A percentile compares a stretch with the other conserved stretches of the same genome.
Evolutionary conservation across 2,797 vertebrate genomes (phyloP).

Genomic region (Schizopygopsis malacanthus): DNA sequence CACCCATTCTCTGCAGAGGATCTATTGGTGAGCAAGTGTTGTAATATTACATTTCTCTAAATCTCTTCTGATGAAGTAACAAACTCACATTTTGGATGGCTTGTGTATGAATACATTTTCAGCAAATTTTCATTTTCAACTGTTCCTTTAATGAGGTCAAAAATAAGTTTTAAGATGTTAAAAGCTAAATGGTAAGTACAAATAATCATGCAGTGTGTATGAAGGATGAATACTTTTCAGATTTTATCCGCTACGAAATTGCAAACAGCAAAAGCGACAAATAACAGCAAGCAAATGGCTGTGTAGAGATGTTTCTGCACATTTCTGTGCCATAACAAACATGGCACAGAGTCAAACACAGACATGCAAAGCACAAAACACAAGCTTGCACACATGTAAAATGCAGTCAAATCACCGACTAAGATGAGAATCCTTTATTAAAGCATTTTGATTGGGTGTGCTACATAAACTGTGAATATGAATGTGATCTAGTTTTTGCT

Average conservation of each 20-base stretch:
- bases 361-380: conserved; percentile 7
- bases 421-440: conserved; percentile 3
- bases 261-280: background rate
- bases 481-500: conserved; percentile 46
- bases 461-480: conserved; percentile 50
- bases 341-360: background rate
- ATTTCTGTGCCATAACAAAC: background rate
- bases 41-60: background rate
- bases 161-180: background rate
- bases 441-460: background rate
- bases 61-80: background rate
- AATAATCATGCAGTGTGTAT: background rate
- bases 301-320: background rate
- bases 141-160: background rate
- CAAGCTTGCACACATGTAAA: background rate
- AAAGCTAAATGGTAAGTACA: background rate
- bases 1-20: background rate
- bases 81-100: background rate
- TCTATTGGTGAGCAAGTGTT: background rate
- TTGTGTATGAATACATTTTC: background rate
- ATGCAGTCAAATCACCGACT: background rate
- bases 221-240: background rate
- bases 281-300: background rate
- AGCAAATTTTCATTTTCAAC: background rate
- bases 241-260: background rate